Percentiles rank a stretch among this genome's conserved stretches.
phyloP scores from a whole-genome alignment of 2,888 invertebrate genomes.

The Perdita meconis region DNA sequence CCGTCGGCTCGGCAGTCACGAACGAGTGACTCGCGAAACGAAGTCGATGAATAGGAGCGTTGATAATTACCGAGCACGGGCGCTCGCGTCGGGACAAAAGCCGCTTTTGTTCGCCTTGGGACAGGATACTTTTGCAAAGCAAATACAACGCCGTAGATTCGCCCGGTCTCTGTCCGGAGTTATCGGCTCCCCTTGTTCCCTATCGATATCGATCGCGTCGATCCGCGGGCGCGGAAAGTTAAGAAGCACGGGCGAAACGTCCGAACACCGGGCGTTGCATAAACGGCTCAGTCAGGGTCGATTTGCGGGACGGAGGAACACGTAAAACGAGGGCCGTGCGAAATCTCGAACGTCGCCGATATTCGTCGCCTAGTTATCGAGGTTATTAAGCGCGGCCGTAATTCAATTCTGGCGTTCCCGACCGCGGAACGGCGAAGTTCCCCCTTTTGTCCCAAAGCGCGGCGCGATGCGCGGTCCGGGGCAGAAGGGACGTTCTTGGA shows the following conservation, averaged over 20 bases:
- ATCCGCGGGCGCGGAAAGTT: conserved; percentile 23
- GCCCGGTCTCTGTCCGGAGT: neutral
- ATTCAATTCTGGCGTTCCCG: conserved; percentile 20
- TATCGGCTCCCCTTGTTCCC: conserved; percentile 32
- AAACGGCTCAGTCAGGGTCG: too few relatives aligned
- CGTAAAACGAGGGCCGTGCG: too few relatives aligned
- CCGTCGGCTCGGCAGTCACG: conserved; percentile 36
- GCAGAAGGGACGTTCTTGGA: conserved; percentile 62
- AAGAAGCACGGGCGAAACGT: conserved; percentile 5
- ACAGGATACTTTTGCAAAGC: conserved; percentile 50
- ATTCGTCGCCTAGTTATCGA: neutral
- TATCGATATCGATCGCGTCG: conserved; percentile 38
- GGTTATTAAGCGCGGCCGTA: conserved; percentile 6
- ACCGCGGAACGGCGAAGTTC: conserved; percentile 40
- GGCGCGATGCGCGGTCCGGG: conserved; percentile 30
- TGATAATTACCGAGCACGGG: conserved; percentile 59
- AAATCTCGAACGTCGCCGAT: neutral
- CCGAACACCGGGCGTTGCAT: too few relatives aligned
- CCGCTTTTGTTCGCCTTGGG: conserved; percentile 49
- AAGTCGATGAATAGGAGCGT: conserved; percentile 63
- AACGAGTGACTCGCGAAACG: conserved; percentile 55
- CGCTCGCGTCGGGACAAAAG: conserved; percentile 55
- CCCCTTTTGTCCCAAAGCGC: conserved; percentile 52
- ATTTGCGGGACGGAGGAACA: too few relatives aligned
- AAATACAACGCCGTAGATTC: conserved; percentile 41